Conservation (phyloP, 1,140 invertebrate genomes). For the Hetaerina americana region DNA sequence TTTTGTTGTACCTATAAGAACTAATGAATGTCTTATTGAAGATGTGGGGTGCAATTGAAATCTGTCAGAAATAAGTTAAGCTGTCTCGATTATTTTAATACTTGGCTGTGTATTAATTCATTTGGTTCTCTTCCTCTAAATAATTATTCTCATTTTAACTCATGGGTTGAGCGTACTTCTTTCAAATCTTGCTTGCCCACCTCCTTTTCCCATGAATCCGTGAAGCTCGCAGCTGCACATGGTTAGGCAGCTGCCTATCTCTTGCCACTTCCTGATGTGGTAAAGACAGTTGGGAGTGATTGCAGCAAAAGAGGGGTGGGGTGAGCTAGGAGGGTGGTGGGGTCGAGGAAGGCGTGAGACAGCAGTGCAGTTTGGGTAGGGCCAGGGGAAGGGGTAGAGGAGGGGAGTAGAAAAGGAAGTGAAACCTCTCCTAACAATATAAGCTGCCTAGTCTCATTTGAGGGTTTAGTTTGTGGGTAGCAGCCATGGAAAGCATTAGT, state of each 20-base stretch:
- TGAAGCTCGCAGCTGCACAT: neutral
- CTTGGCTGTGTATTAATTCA: no score
- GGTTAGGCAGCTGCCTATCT: neutral
- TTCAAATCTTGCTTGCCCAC: neutral
- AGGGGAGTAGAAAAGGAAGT: no score
- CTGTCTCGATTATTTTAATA: no score
- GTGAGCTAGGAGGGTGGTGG: neutral
- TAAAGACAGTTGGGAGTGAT: neutral
- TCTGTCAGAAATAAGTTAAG: no score
- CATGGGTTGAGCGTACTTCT: neutral
- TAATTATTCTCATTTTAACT: neutral
- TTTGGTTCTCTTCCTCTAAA: neutral
- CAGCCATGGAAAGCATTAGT: no score
- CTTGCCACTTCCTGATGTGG: neutral
- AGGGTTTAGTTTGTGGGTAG: no score
- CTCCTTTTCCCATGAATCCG: neutral
- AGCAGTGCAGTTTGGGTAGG: neutral
- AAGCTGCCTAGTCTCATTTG: neutral
- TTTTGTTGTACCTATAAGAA: no score
- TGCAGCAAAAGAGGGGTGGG: neutral
- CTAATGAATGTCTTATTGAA: no score
- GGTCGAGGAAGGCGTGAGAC: neutral
- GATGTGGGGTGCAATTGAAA: no score
- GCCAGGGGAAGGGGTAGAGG: neutral
- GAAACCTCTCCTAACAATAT: neutral